Base-by-base conservation (phyloP, 2,113 vertebrate genomes). In the Corythoichthys haematopterus region DNA sequence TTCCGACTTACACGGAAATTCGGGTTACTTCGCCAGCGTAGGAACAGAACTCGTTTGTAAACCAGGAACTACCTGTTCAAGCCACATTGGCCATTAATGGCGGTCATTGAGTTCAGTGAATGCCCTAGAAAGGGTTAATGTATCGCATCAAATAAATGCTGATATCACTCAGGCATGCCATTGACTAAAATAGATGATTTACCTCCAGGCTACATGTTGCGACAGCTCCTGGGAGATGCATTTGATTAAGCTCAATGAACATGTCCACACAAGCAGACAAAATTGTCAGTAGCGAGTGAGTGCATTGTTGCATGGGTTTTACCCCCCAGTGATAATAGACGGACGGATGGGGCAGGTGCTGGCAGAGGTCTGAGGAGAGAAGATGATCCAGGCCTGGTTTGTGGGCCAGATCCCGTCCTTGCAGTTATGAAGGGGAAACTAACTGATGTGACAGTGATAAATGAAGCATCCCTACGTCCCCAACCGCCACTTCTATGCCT, bases 381-480 rank as follows among this genome's bases (percentile, higher is more conserved):
- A 80, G 79, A 76, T 71, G 76, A 81, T 82, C 10, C 56, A 59
- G 79, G 80, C 68, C 69, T 53, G 77, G 74, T 63, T 82, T 69
- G 74, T 78, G 69, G 80, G 80, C 84, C 75, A 80, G 75, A 81
- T 80, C 80, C 76, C 59, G 75, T 89, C 81, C 85, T 88, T 80
- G 78, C 85, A 79, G 88, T 90, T 91, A 90, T 80, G 83, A 86
- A 87, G 85, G 86, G 89, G 87, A 89, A 85, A 79, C 84, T 84
- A 90, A 87, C 86, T 83, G 87, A 90, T 89, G 80, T 87, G 90
- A 91, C 91, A 90, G 86, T 91, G 89, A 92, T 88, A 90, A 89
- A 92, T 90, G 88, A 89, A 89, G 83, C 86, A 76, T 85, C 84
- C 85, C 82, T 70, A 72, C 78, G 82, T 66, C 68, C 70, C 72